Evolutionary conservation across 2,797 vertebrate genomes (phyloP).

Genomic region (Salarias fasciatus): DNA sequence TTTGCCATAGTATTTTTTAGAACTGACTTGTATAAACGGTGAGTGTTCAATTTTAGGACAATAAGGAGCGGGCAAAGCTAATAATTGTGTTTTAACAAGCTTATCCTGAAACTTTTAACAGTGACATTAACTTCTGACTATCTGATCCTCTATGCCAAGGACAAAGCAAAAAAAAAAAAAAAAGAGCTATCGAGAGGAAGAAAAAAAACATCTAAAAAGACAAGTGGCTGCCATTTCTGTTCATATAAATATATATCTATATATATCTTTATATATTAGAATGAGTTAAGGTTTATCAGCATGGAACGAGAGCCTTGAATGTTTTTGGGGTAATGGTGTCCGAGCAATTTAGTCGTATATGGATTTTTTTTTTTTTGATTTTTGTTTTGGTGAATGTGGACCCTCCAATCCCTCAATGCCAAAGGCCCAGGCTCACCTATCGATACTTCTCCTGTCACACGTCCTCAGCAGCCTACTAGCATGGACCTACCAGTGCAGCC

Average conservation of each 20-base stretch:
- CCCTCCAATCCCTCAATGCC: slow-evolving; percentile 71
- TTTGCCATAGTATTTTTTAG: slow-evolving; percentile 73
- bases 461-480: slow-evolving; percentile 54
- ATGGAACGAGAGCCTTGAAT: slow-evolving; percentile 77
- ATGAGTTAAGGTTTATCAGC: slow-evolving; percentile 52
- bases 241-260: slow-evolving; percentile 22
- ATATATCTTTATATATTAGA: slow-evolving; percentile 15
- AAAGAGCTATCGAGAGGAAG: slow-evolving; percentile 35
- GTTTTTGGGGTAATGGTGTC: slow-evolving; percentile 69
- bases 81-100: slow-evolving; percentile 56
- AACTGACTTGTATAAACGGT: slow-evolving; percentile 68
- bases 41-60: slow-evolving; percentile 61
- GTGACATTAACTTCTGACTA: slow-evolving; percentile 48
- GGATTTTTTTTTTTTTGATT: slow-evolving; percentile 29
- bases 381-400: slow-evolving; percentile 71
- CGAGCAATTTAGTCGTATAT: slow-evolving; percentile 38
- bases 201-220: slow-evolving; percentile 20
- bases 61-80: slow-evolving; percentile 2
- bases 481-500: slow-evolving; percentile 67
- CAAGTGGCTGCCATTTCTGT: slow-evolving; percentile 48
- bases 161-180: slow-evolving; percentile 47
- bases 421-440: slow-evolving; percentile 71
- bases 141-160: slow-evolving; percentile 68
- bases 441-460: slow-evolving; percentile 27
- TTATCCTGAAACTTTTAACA: slow-evolving; percentile 51